phyloP scores from a whole-genome alignment of 2,888 invertebrate genomes.

The Pollenia angustigena region DNA sequence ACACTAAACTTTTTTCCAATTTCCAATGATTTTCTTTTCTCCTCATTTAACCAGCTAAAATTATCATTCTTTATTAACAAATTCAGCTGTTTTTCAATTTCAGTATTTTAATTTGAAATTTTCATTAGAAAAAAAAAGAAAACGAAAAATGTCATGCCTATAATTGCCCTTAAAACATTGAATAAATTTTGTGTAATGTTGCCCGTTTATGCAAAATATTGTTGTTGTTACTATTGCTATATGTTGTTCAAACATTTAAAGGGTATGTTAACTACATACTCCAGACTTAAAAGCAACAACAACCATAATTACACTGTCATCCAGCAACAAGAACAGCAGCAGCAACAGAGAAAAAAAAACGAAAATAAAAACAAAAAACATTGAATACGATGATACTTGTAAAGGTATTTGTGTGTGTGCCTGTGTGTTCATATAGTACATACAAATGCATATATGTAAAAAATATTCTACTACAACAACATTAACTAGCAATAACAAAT shows the following conservation, averaged over 20 bases:
- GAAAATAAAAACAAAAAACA: constrained; percentile 38
- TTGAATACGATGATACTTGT: constrained; percentile 62
- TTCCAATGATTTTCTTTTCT: not conserved
- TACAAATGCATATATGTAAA: constrained; percentile 18
- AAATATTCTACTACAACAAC: constrained; percentile 36
- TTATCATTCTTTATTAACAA: not conserved
- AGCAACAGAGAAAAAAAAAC: constrained; percentile 20
- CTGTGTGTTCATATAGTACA: constrained; percentile 23
- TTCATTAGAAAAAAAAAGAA: constrained; percentile 15
- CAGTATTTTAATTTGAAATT: constrained; percentile 29
- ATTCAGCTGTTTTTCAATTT: not conserved
- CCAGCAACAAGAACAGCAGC: constrained; percentile 61
- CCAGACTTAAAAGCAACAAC: constrained; percentile 61
- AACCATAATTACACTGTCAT: constrained; percentile 70
- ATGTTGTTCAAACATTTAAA: constrained; percentile 65
- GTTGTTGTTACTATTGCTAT: constrained; percentile 42
- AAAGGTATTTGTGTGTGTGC: constrained; percentile 39
- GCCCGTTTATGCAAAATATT: constrained; percentile 45
- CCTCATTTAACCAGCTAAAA: not conserved
- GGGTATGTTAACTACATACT: constrained; percentile 70
- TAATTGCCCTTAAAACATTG: constrained; percentile 48
- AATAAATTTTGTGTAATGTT: constrained; percentile 54
- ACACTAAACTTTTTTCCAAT: too few species aligned
- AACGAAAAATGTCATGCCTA: constrained; percentile 35
- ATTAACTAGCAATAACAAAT: constrained; percentile 55